Percentiles rank a stretch among this genome's conserved stretches.
phyloP scores from a whole-genome alignment of 1,140 invertebrate genomes.

The Pseudomyrmex gracilis region DNA sequence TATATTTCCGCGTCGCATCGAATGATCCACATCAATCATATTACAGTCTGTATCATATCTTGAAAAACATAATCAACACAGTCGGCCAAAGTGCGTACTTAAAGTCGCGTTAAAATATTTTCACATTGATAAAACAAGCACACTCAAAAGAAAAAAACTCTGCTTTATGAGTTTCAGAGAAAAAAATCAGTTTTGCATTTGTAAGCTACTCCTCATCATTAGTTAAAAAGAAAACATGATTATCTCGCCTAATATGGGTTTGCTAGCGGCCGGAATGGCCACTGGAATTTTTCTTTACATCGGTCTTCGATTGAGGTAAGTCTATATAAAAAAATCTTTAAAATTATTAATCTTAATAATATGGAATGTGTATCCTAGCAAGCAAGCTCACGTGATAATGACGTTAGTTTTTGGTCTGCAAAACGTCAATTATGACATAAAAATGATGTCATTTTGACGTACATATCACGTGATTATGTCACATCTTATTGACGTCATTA shows the following conservation, averaged over 20 bases:
- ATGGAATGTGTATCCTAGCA: too few relatives aligned
- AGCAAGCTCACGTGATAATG: too few relatives aligned
- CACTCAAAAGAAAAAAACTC: background rate
- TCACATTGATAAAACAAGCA: background rate
- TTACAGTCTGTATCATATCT: slow-evolving; percentile 25
- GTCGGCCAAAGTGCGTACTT: slow-evolving; percentile 28
- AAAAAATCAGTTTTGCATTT: background rate
- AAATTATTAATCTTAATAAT: background rate
- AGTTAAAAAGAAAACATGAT: slow-evolving; percentile 71
- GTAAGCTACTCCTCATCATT: background rate
- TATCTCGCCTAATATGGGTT: slow-evolving; percentile 74
- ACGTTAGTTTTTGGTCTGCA: too few relatives aligned
- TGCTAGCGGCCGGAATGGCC: slow-evolving; percentile 76
- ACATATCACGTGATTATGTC: too few relatives aligned
- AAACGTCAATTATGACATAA: too few relatives aligned
- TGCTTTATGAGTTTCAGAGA: background rate
- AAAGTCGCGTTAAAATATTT: slow-evolving; percentile 4
- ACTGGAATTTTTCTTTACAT: slow-evolving; percentile 79
- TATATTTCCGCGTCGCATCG: background rate
- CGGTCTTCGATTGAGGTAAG: slow-evolving; percentile 55
- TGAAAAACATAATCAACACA: background rate
- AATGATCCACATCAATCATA: slow-evolving; percentile 22
- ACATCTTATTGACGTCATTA: too few relatives aligned
- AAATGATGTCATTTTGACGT: too few relatives aligned
- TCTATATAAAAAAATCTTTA: background rate